Conservation (phyloP, 2,888 invertebrate species). For the Tetranychus truncatus region DNA sequence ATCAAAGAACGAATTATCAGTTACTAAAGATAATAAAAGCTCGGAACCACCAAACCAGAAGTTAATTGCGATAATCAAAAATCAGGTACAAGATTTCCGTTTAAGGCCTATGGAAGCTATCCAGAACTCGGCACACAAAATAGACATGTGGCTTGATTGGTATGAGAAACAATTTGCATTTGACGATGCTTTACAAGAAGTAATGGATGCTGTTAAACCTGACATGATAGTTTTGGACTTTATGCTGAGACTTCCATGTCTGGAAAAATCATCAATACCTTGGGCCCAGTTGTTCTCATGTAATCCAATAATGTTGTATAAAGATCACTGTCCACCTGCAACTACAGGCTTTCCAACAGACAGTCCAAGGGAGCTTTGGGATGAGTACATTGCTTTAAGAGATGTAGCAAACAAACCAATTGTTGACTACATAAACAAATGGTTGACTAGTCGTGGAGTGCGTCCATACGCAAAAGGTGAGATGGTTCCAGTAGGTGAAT, state of each 20-base stretch:
- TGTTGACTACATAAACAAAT: not conserved
- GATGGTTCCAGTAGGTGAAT: not conserved
- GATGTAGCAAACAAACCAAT: not conserved
- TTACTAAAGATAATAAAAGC: not conserved
- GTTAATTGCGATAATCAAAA: not conserved
- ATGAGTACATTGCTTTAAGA: not conserved
- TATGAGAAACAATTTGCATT: not conserved
- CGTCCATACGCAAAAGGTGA: not conserved
- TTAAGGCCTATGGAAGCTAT: not conserved
- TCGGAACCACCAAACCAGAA: not conserved
- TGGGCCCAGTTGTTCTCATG: not conserved
- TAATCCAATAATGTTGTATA: not conserved
- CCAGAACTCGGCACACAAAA: not conserved
- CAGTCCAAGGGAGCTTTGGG: not conserved
- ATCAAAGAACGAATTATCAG: not conserved
- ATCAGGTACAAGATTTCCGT: not conserved
- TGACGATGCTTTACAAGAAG: not conserved
- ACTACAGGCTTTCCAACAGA: constrained; percentile 8
- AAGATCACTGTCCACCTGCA: not conserved
- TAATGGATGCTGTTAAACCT: not conserved
- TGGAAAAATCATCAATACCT: not conserved
- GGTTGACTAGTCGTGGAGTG: not conserved
- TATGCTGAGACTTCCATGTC: constrained; percentile 6
- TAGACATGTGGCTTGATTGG: not conserved
- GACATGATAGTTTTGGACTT: not conserved